Conservation (phyloP, 2,888 invertebrate genomes). For the Drosophila imparisetae region DNA sequence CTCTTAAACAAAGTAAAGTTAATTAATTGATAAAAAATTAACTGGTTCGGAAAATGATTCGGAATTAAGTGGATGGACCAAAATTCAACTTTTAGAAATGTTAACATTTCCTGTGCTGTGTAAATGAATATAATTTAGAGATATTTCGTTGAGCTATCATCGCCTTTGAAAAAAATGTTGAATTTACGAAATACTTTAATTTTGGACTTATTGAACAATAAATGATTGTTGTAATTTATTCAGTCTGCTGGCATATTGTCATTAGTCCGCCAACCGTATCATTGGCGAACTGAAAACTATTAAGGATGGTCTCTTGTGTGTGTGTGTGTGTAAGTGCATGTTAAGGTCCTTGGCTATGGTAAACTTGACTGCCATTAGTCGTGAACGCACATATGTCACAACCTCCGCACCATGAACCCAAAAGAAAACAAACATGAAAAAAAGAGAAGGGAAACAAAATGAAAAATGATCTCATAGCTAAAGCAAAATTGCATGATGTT, state of each 20-base stretch:
- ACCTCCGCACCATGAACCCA: conserved; percentile 32
- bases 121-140: not conserved
- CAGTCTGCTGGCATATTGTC: conserved; percentile 40
- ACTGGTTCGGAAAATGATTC: not conserved
- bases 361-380: conserved; percentile 59
- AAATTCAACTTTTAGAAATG: not conserved
- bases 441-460: conserved; percentile 17
- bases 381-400: conserved; percentile 67
- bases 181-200: not conserved
- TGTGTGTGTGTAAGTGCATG: conserved; percentile 8
- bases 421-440: conserved; percentile 43
- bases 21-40: not conserved
- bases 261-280: conserved; percentile 46
- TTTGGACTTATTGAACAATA: conserved; percentile 46
- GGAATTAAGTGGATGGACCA: not conserved
- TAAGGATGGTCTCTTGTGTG: conserved; percentile 31
- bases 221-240: conserved; percentile 58
- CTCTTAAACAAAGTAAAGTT: too few relatives aligned
- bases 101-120: not conserved
- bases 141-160: not conserved
- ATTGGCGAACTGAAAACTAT: conserved; percentile 67
- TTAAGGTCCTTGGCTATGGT: conserved; percentile 38
- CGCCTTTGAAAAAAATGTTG: not conserved
- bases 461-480: conserved; percentile 73
- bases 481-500: conserved; percentile 53